These are phyloP conservation scores for Cheilosia urbana DNA, from an alignment of 2,888 invertebrate genomes.

Conservation along the genomic window DNA sequence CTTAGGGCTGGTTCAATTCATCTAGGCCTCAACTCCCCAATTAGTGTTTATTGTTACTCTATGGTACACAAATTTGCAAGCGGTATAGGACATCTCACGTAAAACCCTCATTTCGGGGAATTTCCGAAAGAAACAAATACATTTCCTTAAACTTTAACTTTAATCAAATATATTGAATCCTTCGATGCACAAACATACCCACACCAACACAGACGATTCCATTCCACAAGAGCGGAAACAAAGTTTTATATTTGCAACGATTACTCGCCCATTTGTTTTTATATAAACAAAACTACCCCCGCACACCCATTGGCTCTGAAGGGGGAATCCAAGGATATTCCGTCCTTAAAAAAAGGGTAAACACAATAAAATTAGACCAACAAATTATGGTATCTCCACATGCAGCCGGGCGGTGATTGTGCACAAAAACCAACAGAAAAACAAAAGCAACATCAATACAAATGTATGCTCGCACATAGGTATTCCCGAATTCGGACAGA, in stretches of 20 bases:
- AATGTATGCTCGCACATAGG: neutral
- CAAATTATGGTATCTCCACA: constrained; percentile 65
- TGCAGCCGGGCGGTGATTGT: constrained; percentile 53
- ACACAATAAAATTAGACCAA: constrained; percentile 70
- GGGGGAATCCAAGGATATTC: constrained; percentile 22
- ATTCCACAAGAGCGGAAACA: constrained; percentile 25
- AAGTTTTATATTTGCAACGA: constrained; percentile 50
- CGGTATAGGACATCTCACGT: neutral
- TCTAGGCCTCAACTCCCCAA: too few species aligned
- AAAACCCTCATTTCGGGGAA: neutral
- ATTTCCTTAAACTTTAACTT: neutral
- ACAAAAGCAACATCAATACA: constrained; percentile 17
- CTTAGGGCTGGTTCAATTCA: too few species aligned
- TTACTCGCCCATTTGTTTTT: constrained; percentile 51
- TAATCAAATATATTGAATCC: constrained; percentile 7
- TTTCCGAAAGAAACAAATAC: neutral
- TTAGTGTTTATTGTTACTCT: too few species aligned
- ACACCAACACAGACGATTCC: constrained; percentile 8
- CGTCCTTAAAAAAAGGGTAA: constrained; percentile 60
- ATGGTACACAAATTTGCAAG: neutral
- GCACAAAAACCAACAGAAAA: constrained; percentile 33
- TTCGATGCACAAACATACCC: neutral
- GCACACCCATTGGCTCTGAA: neutral
- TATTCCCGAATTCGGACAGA: constrained; percentile 28
- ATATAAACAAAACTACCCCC: constrained; percentile 39